Percentiles rank a stretch among this genome's conserved stretches.
Conservation (phyloP, 2,797 vertebrate species). For the Microctenopoma stevenorrisi region DNA sequence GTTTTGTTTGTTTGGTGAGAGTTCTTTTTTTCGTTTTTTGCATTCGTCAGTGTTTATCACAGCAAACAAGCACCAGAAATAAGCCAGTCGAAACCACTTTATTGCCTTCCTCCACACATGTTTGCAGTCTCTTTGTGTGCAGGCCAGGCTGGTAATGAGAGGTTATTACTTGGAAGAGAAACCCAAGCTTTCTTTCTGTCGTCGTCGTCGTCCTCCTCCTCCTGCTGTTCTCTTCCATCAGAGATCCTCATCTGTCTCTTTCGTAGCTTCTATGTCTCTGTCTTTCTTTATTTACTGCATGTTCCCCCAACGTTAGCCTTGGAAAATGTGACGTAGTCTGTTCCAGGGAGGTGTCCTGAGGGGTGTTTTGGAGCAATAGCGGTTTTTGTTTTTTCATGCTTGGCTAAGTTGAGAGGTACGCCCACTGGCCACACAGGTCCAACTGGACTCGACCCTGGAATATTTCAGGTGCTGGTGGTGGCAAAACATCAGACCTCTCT, state of each 20-base stretch:
- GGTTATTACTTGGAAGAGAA: slow-evolving; percentile 67
- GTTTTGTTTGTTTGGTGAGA: slow-evolving; percentile 43
- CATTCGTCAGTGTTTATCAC: slow-evolving; percentile 68
- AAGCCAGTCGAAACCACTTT: slow-evolving; percentile 63
- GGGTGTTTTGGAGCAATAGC: slow-evolving; percentile 51
- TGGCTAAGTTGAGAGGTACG: slow-evolving; percentile 34
- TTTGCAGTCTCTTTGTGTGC: slow-evolving; percentile 71
- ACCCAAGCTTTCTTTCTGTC: slow-evolving; percentile 39
- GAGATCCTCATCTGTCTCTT: slow-evolving; percentile 36
- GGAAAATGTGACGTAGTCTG: slow-evolving; percentile 59
- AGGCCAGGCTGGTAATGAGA: slow-evolving; percentile 76
- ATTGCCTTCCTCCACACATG: slow-evolving; percentile 69
- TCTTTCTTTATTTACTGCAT: slow-evolving; percentile 14
- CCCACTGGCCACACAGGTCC: slow-evolving; percentile 46
- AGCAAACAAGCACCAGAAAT: slow-evolving; percentile 68
- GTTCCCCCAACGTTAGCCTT: slow-evolving; percentile 38
- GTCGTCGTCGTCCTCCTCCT: slow-evolving; percentile 10
- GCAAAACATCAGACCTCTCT: slow-evolving; percentile 50
- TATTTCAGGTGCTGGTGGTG: slow-evolving; percentile 61
- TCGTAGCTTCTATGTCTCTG: neutral
- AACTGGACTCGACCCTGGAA: slow-evolving; percentile 63
- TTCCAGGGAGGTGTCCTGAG: slow-evolving; percentile 2
- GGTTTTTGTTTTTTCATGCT: slow-evolving; percentile 65
- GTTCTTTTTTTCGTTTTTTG: slow-evolving; percentile 26
- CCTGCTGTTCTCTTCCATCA: slow-evolving; percentile 5